Percentiles rank a stretch among this genome's conserved stretches.
Conservation (phyloP, 2,888 invertebrate genomes). For the Hemithea aestivaria region DNA sequence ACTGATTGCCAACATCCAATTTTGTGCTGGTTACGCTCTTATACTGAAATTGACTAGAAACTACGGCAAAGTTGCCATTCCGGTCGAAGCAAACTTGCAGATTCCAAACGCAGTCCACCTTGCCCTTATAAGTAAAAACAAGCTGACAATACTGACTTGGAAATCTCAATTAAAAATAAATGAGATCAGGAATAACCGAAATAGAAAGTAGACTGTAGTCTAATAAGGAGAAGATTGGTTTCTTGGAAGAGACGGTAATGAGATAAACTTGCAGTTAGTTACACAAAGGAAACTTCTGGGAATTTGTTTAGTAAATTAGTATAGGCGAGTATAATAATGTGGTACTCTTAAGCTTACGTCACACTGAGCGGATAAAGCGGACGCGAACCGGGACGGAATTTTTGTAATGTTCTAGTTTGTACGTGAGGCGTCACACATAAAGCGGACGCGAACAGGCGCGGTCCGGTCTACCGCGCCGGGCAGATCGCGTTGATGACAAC, state of each 20-base stretch:
- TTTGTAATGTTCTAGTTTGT: too few relatives aligned
- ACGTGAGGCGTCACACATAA: too few relatives aligned
- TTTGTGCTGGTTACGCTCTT: constrained; percentile 42
- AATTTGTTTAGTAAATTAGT: constrained; percentile 8
- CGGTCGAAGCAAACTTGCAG: constrained; percentile 16
- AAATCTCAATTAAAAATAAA: constrained; percentile 27
- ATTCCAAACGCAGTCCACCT: constrained; percentile 21
- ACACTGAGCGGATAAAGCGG: too few relatives aligned
- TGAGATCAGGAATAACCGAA: constrained; percentile 22
- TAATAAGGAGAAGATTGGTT: constrained; percentile 22
- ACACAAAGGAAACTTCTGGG: constrained; percentile 15
- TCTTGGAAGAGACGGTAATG: constrained; percentile 6
- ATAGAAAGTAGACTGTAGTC: constrained; percentile 22
- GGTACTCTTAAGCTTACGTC: too few relatives aligned
- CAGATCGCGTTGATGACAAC: too few relatives aligned
- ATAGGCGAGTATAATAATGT: not conserved
- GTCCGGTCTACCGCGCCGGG: too few relatives aligned
- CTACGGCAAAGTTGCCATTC: constrained; percentile 10
- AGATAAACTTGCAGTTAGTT: constrained; percentile 5
- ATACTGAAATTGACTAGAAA: constrained; percentile 33
- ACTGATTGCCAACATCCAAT: constrained; percentile 50
- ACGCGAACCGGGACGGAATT: too few relatives aligned
- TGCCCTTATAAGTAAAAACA: constrained; percentile 24
- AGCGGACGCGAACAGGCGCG: too few relatives aligned
- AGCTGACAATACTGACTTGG: constrained; percentile 21